A percentile compares a stretch with the other conserved stretches of the same genome.
These are phyloP conservation scores for Gerris buenoi DNA, from an alignment of 1,140 invertebrate species.

Conservation along the genomic window DNA sequence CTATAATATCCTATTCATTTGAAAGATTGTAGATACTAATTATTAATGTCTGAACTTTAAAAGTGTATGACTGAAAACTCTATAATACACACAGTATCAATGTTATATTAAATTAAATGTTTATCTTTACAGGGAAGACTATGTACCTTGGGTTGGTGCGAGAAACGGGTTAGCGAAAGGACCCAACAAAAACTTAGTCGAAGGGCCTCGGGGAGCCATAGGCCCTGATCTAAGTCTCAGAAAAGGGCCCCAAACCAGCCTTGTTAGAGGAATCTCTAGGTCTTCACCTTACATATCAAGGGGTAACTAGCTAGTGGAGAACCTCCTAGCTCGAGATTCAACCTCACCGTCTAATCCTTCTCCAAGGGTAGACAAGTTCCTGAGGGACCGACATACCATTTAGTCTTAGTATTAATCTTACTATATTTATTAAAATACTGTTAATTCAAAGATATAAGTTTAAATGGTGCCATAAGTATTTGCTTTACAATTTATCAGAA, in stretches of 20 bases:
- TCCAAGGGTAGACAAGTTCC: background rate
- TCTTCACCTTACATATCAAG: conserved; percentile 27
- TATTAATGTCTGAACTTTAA: no score
- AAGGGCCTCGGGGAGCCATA: conserved; percentile 33
- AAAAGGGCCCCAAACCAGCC: conserved; percentile 42
- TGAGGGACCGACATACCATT: background rate
- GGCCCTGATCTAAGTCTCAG: conserved; percentile 43
- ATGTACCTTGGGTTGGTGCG: conserved; percentile 52
- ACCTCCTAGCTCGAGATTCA: background rate
- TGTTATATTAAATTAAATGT: no score
- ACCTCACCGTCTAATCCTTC: background rate
- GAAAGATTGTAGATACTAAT: no score
- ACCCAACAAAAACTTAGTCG: conserved; percentile 34
- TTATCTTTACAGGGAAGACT: conserved; percentile 52
- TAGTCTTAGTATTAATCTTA: no score
- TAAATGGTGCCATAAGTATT: no score
- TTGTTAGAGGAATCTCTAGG: conserved; percentile 38
- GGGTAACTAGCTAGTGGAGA: background rate
- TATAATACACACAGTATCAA: no score
- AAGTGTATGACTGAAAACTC: no score
- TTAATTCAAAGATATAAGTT: no score
- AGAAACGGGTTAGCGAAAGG: conserved; percentile 40
- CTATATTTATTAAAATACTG: no score
- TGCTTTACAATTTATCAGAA: no score
- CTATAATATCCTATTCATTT: no score